Base-by-base conservation (phyloP, 37 sponge, comb jelly and placozoan genomes). In the Geodia barretti region DNA sequence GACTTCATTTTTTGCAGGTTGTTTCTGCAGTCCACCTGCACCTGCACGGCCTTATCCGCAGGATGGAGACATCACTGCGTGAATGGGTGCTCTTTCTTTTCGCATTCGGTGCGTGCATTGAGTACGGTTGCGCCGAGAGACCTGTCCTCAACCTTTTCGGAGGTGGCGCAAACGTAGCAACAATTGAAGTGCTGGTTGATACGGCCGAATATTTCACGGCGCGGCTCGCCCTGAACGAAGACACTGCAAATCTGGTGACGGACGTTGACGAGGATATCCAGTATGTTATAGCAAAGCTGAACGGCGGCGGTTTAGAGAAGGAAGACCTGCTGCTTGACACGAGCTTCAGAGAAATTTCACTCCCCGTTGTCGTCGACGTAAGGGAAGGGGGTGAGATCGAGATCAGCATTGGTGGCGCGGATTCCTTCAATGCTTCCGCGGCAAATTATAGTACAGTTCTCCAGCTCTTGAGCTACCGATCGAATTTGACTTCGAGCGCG, bases 391-490 rank as follows among this genome's bases (percentile, higher is more conserved):
- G 54, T 17, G 54, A 47, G 54, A 17, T 47, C 14, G 54, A 47
- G 54, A 47, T 47, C 14, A 7, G 54, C 14, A 47, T 14, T 47
- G 14, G 7, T 47, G 54, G 11, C 14, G n/a, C n/a, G n/a, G n/a
- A n/a, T n/a, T n/a, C n/a, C n/a, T n/a, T n/a, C n/a, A 7, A 47
- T 4, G 59, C 40, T 23, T 64, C 80, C 8, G 32, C 67, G 2
- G 67, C 71, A 20, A 39, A 79, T 28, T 86, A 62, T 35, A 70
- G 74, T 41, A 43, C 43, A n/a, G 39, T 86, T 14, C 38, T 86
- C 31, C 25, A 74, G 14, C 73, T 64, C 1, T 72, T 86, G 4
- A 30, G 32, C 5, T 79, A 86, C 60, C 30, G 47, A 32, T 66
- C 74, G 31, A 79, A 70, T 25, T 24, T 79, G 58, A 37, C 80